A percentile compares a stretch with the other conserved stretches of the same genome.
Conservation (phyloP, 64 coral and sea anemone species). For the Stichodactyla mertensii region DNA sequence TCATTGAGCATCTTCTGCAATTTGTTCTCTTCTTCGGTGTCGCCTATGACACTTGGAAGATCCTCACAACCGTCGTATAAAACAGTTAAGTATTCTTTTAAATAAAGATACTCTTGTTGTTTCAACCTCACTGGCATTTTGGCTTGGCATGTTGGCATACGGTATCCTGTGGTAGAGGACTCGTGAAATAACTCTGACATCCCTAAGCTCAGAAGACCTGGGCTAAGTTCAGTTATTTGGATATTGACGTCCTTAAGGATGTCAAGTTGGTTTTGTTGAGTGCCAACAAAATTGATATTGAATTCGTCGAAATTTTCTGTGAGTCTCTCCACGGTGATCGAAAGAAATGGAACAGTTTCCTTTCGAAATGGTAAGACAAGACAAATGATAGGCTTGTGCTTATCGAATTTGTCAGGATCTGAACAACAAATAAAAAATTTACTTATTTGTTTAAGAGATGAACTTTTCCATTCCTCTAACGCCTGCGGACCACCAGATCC, state of each 20-base stretch:
- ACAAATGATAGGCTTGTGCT: conserved; percentile 54
- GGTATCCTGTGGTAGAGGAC: conserved; percentile 16
- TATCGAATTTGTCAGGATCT: conserved; percentile 78
- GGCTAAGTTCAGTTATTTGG: conserved; percentile 29
- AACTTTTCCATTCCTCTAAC: conserved; percentile 52
- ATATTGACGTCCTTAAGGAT: conserved; percentile 7
- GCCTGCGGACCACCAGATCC: conserved; percentile 20
- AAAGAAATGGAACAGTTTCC: conserved; percentile 22
- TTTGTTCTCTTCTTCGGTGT: conserved; percentile 26
- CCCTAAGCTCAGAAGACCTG: conserved; percentile 30
- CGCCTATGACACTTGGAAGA: conserved; percentile 23
- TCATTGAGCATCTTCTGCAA: conserved; percentile 34
- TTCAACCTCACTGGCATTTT: conserved; percentile 8
- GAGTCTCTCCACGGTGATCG: conserved; percentile 45
- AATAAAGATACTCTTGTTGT: conserved; percentile 51
- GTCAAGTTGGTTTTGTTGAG: background rate
- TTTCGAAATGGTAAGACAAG: conserved; percentile 50
- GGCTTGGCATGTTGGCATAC: conserved; percentile 68
- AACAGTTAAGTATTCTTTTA: conserved; percentile 61
- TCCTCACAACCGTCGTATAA: conserved; percentile 66
- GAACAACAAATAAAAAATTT: conserved; percentile 66
- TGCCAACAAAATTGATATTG: conserved; percentile 15
- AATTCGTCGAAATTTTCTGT: conserved; percentile 67
- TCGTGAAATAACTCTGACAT: conserved; percentile 29
- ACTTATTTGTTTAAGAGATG: conserved; percentile 49